Evolutionary conservation across 2,888 invertebrate species (phyloP).

Genomic region (Erebia aethiops): DNA sequence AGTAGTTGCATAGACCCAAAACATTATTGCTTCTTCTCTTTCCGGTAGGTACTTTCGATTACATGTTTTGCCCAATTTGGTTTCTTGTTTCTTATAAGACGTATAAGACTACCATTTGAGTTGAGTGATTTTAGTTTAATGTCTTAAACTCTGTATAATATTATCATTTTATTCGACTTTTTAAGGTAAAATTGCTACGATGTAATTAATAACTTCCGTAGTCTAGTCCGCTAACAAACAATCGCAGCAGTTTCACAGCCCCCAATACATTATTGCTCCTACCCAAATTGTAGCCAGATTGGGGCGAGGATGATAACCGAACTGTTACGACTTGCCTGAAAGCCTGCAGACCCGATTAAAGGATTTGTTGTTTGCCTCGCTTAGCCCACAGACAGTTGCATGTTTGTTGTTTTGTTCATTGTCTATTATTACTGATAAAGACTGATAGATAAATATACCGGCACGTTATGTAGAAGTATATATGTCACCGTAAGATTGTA

Average conservation of each 20-base stretch:
- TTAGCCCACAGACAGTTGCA: neutral
- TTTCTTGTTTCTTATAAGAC: too few species aligned
- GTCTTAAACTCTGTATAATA: too few species aligned
- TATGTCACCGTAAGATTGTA: too few species aligned
- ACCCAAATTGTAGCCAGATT: constrained; percentile 5
- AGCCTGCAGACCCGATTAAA: constrained; percentile 1
- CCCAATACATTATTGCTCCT: constrained; percentile 6
- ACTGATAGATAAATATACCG: too few species aligned
- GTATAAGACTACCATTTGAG: too few species aligned
- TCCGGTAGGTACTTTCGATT: too few species aligned
- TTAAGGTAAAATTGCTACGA: neutral
- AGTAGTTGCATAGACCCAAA: too few species aligned
- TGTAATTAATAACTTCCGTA: neutral
- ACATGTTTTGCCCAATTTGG: too few species aligned
- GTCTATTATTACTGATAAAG: neutral
- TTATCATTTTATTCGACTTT: too few species aligned
- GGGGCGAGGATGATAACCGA: neutral
- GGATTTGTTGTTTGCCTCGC: constrained; percentile 6
- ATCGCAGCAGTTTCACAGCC: neutral
- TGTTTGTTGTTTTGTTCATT: neutral
- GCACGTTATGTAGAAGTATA: too few species aligned
- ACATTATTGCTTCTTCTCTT: too few species aligned
- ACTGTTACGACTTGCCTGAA: constrained; percentile 12
- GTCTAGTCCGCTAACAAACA: neutral
- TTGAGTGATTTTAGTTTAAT: too few species aligned